A percentile compares a stretch with the other conserved stretches of the same genome.
phyloP scores from a whole-genome alignment of 2,797 vertebrate genomes.

The Eleutherodactylus coqui region DNA sequence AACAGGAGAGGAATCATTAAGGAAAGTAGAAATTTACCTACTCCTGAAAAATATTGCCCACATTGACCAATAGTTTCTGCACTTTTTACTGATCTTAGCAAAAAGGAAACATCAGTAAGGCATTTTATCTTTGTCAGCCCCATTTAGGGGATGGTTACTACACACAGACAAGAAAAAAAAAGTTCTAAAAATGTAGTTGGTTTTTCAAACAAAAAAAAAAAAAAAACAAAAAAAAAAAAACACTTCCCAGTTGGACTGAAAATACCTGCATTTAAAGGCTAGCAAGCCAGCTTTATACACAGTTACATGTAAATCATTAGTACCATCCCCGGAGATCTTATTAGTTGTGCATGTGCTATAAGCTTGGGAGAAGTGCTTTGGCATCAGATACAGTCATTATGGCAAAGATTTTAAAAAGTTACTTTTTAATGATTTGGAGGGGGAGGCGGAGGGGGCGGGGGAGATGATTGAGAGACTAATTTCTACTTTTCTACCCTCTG shows the following conservation, averaged over 20 bases:
- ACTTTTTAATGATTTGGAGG: no score
- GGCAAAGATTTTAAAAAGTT: neutral
- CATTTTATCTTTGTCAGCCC: no score
- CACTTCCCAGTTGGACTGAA: neutral
- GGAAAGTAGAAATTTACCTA: no score
- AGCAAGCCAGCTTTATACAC: neutral
- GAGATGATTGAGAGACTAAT: no score
- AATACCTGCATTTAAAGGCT: neutral
- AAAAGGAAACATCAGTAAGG: no score
- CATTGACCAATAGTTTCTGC: no score
- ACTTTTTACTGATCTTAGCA: no score
- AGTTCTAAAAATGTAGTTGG: neutral
- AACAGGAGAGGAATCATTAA: no score
- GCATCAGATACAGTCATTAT: neutral
- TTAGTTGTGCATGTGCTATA: neutral
- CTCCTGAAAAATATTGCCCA: no score
- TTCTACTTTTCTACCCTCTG: neutral
- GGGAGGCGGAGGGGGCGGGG: no score
- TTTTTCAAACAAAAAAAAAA: neutral
- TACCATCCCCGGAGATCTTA: constrained; percentile 1
- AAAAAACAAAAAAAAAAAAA: no score
- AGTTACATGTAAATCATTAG: constrained; percentile 9
- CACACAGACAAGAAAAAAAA: neutral
- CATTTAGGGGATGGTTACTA: neutral
- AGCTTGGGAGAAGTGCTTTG: constrained; percentile 3